phyloP scores from a whole-genome alignment of 2,888 invertebrate species.

The Zhengitettix transpicula region DNA sequence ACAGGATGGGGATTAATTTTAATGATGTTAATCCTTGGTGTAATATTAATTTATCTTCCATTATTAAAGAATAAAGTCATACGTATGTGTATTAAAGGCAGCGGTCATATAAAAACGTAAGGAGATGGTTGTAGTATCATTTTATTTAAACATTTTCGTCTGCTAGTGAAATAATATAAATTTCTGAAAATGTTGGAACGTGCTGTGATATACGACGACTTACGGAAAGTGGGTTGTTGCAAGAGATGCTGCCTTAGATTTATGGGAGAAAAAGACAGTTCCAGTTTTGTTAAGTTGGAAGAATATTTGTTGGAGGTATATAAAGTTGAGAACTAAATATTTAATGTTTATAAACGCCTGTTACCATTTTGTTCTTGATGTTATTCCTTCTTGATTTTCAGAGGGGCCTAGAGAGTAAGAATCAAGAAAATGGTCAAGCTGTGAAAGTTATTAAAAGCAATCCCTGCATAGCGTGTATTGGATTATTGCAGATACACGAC shows the following conservation, averaged over 20 bases:
- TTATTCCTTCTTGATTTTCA: conserved; percentile 5
- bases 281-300: too few species aligned
- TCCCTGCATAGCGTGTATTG: conserved; percentile 54
- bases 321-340: conserved; percentile 30
- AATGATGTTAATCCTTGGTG: too few species aligned
- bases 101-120: too few species aligned
- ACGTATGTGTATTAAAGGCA: too few species aligned
- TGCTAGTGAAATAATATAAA: too few species aligned
- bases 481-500: conserved; percentile 43
- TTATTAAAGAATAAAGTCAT: too few species aligned
- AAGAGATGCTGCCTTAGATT: conserved; percentile 51
- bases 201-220: conserved; percentile 28
- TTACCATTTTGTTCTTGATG: background rate
- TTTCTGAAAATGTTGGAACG: too few species aligned
- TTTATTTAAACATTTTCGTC: too few species aligned
- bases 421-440: conserved; percentile 15
- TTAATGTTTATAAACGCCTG: too few species aligned
- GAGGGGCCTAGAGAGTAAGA: conserved; percentile 7
- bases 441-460: conserved; percentile 31
- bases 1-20: too few species aligned
- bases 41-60: too few species aligned
- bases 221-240: conserved; percentile 44
- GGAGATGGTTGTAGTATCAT: too few species aligned
- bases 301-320: conserved; percentile 30
- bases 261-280: conserved; percentile 33